Percentiles rank a stretch among this genome's conserved stretches.
These are phyloP conservation scores for Ascaphus truei DNA, from an alignment of 2,113 vertebrate species.

Conservation along the genomic window DNA sequence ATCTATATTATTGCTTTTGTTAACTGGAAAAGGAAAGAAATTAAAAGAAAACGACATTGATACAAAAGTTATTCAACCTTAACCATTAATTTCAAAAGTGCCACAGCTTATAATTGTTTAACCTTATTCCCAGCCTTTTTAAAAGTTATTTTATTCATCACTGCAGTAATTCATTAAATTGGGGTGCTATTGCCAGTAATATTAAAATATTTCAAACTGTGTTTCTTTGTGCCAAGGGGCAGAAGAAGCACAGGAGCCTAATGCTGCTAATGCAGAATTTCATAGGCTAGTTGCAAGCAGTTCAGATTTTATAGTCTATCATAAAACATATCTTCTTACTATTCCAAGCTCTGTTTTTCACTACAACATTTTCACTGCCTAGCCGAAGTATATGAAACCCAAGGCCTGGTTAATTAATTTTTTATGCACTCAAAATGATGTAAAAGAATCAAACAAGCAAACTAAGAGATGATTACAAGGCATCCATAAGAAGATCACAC, in stretches of 20 bases:
- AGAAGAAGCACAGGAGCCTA: conserved; percentile 30
- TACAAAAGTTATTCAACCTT: conserved; percentile 28
- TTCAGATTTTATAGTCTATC: conserved; percentile 41
- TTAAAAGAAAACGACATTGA: conserved; percentile 30
- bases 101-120: conserved; percentile 21
- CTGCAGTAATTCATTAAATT: conserved; percentile 40
- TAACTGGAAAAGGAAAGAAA: conserved; percentile 9
- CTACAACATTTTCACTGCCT: conserved; percentile 29
- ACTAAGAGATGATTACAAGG: not conserved
- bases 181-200: conserved; percentile 35
- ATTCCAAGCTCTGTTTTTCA: conserved; percentile 35
- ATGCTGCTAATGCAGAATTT: conserved; percentile 40
- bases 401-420: conserved; percentile 5
- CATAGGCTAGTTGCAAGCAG: conserved; percentile 39
- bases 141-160: conserved; percentile 41
- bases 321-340: conserved; percentile 42
- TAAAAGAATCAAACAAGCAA: not conserved
- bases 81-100: conserved; percentile 29
- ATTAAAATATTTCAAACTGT: conserved; percentile 41
- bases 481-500: not conserved
- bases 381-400: not conserved
- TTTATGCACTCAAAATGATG: conserved; percentile 13
- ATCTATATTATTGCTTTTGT: conserved; percentile 19
- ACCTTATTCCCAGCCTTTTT: conserved; percentile 7
- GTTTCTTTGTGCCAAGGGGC: conserved; percentile 38